Evolutionary conservation across 2,113 vertebrate genomes (phyloP).

Genomic region (Dunckerocampus dactyliophorus): DNA sequence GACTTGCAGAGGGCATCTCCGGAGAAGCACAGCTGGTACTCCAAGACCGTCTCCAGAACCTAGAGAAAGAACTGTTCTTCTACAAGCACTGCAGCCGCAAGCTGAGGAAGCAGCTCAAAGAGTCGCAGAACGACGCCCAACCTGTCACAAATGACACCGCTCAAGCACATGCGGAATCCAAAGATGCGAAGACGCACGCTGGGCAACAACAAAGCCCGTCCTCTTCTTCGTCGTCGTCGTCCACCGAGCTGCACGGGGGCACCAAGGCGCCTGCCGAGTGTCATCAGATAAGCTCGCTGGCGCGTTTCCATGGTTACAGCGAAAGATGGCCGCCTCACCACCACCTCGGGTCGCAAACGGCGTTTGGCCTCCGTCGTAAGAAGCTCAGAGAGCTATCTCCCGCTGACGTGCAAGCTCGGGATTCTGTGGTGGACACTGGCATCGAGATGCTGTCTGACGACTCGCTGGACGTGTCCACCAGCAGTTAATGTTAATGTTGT

Average conservation of each 20-base stretch:
- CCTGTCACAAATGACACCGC: neutral
- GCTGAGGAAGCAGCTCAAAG: conserved; percentile 82
- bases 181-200: neutral
- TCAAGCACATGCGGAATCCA: neutral
- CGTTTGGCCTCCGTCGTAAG: conserved; percentile 72
- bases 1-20: conserved; percentile 64
- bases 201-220: neutral
- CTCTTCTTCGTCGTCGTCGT: neutral
- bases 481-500: conserved; percentile 40
- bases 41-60: conserved; percentile 78
- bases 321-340: conserved; percentile 12
- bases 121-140: conserved; percentile 51
- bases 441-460: conserved; percentile 67
- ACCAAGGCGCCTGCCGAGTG: neutral
- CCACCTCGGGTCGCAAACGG: conserved; percentile 39
- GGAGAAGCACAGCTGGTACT: conserved; percentile 65
- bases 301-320: conserved; percentile 7
- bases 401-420: conserved; percentile 61
- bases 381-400: conserved; percentile 75
- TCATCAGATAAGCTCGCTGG: conserved; percentile 1
- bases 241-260: neutral
- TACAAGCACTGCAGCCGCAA: conserved; percentile 88
- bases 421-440: conserved; percentile 55
- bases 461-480: conserved; percentile 73
- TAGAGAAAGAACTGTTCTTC: conserved; percentile 89